Evolutionary conservation across 2,113 vertebrate genomes (phyloP), one percentile per base, ranked within the genome.

Genomic region (Leiothrix lutea): DNA sequence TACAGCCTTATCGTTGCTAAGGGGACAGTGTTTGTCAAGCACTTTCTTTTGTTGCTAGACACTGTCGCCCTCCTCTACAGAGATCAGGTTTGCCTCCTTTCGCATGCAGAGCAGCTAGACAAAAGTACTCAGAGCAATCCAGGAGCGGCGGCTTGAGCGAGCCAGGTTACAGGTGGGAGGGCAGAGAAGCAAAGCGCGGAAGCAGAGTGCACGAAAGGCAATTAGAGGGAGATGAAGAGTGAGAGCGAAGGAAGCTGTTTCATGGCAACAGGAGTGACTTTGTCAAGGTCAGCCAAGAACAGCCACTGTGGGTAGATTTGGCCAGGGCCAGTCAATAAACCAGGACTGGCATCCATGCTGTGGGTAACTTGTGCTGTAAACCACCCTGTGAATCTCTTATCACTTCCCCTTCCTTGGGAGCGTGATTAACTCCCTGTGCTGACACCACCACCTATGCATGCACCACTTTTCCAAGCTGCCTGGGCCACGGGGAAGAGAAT

Each of bases 1-100:
- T 80, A 80, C 26, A 66, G 81, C 44, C 45, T 94, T 47, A 31
- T 9, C 0, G 79, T 91, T 96, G 93, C 95, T 92, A 96, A 77
- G 90, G 90, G 91, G 88, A 90, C 33, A 58, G 54, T 36, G 71
- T 91, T 96, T 72, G 50, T 74, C 61, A 70, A 78, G 88, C 74
- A 47, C 66, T 90, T 72, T 70, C 40, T 88, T 95, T 86, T 92
- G 86, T 51, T 60, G 61, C 42, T 71, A 64, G 57, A 67, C 61
- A 28, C 29, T 35, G 48, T 47, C 11, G 25, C 38, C 38, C 35
- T 51, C 35, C 47, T 70, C 93, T 62, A 42, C 51, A 56, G 92
- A 65, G 89, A 72, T 66, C 58, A 15, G 16, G 25, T 83, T 77
- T 9, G 6, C 35, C 80, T 93, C 20, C 58, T 91, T 79, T 42